phyloP scores from a whole-genome alignment of 2,888 invertebrate species.

The Orchesella flavescens region DNA sequence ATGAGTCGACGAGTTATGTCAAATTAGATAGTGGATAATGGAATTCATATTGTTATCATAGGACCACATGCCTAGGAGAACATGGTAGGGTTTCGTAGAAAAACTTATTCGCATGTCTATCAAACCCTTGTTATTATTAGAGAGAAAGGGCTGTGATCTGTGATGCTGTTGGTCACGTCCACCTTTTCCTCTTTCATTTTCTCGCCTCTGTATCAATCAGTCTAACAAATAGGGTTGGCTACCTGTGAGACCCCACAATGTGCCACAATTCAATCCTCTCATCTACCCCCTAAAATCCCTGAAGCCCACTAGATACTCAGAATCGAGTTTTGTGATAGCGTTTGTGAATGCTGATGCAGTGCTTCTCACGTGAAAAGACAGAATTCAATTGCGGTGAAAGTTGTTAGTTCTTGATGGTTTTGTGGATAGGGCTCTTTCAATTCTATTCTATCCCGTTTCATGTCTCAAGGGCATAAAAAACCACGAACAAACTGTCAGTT shows the following conservation, averaged over 20 bases:
- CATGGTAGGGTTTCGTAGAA: no score
- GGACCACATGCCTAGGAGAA: no score
- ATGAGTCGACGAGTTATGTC: no score
- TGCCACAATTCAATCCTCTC: background rate
- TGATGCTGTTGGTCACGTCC: background rate
- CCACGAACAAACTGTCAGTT: slow-evolving; percentile 53
- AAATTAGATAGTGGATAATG: no score
- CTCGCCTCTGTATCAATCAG: background rate
- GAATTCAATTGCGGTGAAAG: slow-evolving; percentile 58
- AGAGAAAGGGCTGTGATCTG: no score
- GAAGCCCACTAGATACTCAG: background rate
- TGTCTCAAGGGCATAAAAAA: slow-evolving; percentile 59
- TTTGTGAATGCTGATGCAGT: background rate
- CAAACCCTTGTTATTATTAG: no score
- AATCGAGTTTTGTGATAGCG: background rate
- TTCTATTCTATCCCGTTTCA: slow-evolving; percentile 42
- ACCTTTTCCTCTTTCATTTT: background rate
- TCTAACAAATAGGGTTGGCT: no score
- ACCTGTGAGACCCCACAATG: no score
- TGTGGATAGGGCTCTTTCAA: slow-evolving; percentile 45
- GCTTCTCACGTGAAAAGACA: slow-evolving; percentile 24
- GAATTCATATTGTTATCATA: no score
- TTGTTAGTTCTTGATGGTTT: slow-evolving; percentile 53
- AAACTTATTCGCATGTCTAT: no score
- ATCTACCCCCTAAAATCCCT: background rate